phyloP scores from a whole-genome alignment of 37 sponge, comb jelly and placozoan genomes.

The Eunapius fragilis region DNA sequence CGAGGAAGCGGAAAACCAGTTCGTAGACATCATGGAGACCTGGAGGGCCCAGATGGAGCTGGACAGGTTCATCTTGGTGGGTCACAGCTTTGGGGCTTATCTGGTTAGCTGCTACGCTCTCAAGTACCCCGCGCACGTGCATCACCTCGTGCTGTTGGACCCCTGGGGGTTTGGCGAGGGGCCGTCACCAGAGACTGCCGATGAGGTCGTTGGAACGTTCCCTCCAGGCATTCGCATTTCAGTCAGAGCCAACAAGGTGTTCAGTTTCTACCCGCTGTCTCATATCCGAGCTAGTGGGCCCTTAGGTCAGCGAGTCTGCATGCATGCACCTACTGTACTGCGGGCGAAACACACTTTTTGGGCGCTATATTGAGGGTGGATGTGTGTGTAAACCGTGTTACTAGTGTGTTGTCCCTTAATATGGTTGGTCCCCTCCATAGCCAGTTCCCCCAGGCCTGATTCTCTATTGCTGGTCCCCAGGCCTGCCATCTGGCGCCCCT shows the following conservation, averaged over 20 bases:
- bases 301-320: slow-evolving; percentile 70
- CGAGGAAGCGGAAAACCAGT: slow-evolving; percentile 25
- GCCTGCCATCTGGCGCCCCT: too few relatives aligned
- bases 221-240: not conserved
- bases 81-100: slow-evolving; percentile 91
- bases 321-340: too few relatives aligned
- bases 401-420: too few relatives aligned
- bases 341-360: too few relatives aligned
- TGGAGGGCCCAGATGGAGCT: slow-evolving; percentile 76
- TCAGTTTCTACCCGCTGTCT: slow-evolving; percentile 60
- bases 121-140: slow-evolving; percentile 50
- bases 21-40: slow-evolving; percentile 69
- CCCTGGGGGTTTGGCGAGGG: slow-evolving; percentile 77
- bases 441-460: too few relatives aligned
- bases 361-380: too few relatives aligned
- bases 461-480: too few relatives aligned
- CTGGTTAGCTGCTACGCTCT: slow-evolving; percentile 66
- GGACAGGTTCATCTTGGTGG: slow-evolving; percentile 75
- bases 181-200: slow-evolving; percentile 20
- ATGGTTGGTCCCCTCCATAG: too few relatives aligned
- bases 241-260: not conserved
- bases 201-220: slow-evolving; percentile 14
- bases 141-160: slow-evolving; percentile 80
- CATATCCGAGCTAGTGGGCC: slow-evolving; percentile 80
- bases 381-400: too few relatives aligned